Conservation (phyloP, 2,113 vertebrate genomes). For the Buteo buteo region DNA sequence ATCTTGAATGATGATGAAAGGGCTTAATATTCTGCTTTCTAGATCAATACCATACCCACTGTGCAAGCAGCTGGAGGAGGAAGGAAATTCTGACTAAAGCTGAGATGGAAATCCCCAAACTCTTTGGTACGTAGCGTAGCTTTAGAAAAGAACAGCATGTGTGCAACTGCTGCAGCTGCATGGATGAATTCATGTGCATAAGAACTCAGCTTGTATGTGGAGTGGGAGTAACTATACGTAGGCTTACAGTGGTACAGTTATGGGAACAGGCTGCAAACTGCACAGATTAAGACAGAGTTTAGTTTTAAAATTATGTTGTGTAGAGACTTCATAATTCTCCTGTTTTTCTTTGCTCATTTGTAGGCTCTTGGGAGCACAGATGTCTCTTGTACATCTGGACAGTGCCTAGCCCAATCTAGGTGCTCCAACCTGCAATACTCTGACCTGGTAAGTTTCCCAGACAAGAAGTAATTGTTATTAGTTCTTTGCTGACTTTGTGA, state of each 20-base stretch:
- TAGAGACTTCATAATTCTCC: neutral
- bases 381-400: neutral
- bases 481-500: neutral
- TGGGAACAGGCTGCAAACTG: neutral
- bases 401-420: neutral
- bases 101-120: conserved; percentile 1
- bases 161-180: neutral
- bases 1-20: neutral
- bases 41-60: neutral
- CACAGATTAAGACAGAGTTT: neutral
- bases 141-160: neutral
- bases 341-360: neutral
- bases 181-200: accelerated
- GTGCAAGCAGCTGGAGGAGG: neutral
- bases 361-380: neutral
- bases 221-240: neutral
- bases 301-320: neutral
- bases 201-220: neutral
- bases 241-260: neutral
- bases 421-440: neutral
- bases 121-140: neutral
- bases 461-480: neutral
- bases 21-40: neutral
- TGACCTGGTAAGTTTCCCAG: neutral
- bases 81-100: conserved; percentile 3